phyloP scores from a whole-genome alignment of 2,797 vertebrate genomes.

The Syndactyla subalaris region DNA sequence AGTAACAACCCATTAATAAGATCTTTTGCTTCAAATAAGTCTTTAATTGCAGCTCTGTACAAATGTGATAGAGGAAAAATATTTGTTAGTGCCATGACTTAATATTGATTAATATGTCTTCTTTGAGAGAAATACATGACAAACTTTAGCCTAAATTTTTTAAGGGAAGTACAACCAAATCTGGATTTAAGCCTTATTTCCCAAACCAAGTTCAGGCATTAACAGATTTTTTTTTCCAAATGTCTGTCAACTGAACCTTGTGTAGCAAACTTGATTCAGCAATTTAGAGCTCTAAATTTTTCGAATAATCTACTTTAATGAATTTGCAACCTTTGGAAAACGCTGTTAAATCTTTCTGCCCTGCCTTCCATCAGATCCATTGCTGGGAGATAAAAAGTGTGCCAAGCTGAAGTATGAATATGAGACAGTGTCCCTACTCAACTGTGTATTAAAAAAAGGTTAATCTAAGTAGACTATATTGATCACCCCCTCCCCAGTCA shows the following conservation, averaged over 20 bases:
- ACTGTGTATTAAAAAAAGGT: background rate
- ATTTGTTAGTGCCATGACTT: background rate
- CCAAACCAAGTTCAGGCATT: background rate
- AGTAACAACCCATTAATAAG: conserved; percentile 37
- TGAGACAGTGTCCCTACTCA: background rate
- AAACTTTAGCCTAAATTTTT: background rate
- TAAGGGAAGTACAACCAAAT: background rate
- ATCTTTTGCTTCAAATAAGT: conserved; percentile 42
- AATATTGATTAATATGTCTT: background rate
- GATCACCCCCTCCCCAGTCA: background rate
- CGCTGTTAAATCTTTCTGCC: background rate
- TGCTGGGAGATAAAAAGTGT: background rate
- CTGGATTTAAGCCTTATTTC: background rate
- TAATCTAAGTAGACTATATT: background rate
- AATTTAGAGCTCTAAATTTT: background rate
- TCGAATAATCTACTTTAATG: background rate
- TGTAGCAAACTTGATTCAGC: background rate
- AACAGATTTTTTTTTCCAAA: background rate
- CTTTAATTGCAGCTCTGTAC: conserved; percentile 20
- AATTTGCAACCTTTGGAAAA: background rate
- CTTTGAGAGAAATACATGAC: background rate
- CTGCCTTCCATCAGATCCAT: background rate
- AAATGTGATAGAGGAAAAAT: background rate
- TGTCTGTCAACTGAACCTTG: background rate
- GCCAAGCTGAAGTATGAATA: background rate